These are phyloP conservation scores for Apistogramma diplotaenia DNA, from an alignment of 2,113 vertebrate species.

Conservation along the genomic window DNA sequence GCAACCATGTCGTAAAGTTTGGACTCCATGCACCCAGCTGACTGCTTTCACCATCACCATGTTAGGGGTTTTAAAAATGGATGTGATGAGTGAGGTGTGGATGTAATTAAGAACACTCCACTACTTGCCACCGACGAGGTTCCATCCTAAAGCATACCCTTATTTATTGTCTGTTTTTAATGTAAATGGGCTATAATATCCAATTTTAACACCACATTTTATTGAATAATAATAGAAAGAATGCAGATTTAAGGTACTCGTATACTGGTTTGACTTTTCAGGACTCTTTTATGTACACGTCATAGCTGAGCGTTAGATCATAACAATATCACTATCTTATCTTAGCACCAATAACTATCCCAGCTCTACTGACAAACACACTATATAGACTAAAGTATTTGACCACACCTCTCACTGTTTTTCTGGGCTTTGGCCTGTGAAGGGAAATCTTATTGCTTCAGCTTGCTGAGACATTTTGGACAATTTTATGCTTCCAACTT, in stretches of 20 bases:
- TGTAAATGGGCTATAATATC: neutral
- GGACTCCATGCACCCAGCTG: neutral
- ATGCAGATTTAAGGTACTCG: neutral
- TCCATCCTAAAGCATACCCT: neutral
- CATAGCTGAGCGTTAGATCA: neutral
- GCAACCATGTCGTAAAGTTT: neutral
- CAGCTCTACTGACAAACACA: neutral
- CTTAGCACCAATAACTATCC: neutral
- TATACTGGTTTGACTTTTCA: neutral
- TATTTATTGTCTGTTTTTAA: neutral
- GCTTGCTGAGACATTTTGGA: neutral
- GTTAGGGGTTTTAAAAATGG: neutral
- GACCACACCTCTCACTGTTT: neutral
- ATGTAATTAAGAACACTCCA: neutral
- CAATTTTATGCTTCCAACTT: neutral
- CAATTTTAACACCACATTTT: too few species aligned
- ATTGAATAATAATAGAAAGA: neutral
- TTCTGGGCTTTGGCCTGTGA: neutral
- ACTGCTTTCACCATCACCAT: too few species aligned
- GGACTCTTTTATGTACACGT: too few species aligned
- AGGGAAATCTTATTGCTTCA: neutral
- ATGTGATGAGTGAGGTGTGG: neutral
- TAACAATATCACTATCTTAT: neutral
- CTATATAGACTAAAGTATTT: neutral
- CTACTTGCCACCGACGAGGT: neutral